phyloP scores from a whole-genome alignment of 2,113 vertebrate genomes.

The Speoplatyrhinus poulsoni region DNA sequence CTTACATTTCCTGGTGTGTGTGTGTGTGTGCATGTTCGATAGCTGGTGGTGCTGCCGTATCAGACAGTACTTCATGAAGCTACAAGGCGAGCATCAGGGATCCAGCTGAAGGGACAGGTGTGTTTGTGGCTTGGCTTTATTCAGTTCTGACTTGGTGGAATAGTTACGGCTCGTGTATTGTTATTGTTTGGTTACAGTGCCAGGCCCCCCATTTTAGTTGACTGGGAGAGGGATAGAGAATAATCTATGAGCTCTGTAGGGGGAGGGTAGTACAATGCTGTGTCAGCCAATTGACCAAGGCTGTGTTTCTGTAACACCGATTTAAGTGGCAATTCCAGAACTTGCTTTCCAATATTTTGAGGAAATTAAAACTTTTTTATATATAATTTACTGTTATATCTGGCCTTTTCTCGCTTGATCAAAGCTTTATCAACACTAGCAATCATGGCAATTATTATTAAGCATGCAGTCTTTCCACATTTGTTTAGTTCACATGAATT shows the following conservation, averaged over 20 bases:
- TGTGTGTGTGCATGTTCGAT: constrained; percentile 3
- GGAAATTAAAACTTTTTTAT: too few relatives aligned
- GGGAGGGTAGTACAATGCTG: too few relatives aligned
- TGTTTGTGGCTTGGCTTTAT: neutral
- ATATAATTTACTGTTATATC: too few relatives aligned
- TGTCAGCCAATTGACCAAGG: too few relatives aligned
- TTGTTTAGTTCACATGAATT: neutral
- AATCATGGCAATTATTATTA: neutral
- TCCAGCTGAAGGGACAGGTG: constrained; percentile 89
- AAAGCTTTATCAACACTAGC: neutral
- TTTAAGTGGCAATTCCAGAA: too few relatives aligned
- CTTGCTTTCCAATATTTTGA: too few relatives aligned
- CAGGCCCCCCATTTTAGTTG: too few relatives aligned
- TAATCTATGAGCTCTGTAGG: too few relatives aligned
- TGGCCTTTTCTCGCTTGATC: too few relatives aligned
- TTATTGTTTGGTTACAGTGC: neutral
- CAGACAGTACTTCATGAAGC: constrained; percentile 90
- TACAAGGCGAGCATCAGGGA: constrained; percentile 85
- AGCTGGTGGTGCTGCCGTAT: constrained; percentile 97
- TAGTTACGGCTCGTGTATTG: neutral
- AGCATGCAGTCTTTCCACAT: neutral
- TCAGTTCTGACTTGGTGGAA: neutral
- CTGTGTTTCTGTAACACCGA: too few relatives aligned
- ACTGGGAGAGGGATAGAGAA: too few relatives aligned
- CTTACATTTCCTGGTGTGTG: neutral